These are phyloP conservation scores for Andricus grossulariae DNA, from an alignment of 1,140 invertebrate species.

Conservation along the genomic window DNA sequence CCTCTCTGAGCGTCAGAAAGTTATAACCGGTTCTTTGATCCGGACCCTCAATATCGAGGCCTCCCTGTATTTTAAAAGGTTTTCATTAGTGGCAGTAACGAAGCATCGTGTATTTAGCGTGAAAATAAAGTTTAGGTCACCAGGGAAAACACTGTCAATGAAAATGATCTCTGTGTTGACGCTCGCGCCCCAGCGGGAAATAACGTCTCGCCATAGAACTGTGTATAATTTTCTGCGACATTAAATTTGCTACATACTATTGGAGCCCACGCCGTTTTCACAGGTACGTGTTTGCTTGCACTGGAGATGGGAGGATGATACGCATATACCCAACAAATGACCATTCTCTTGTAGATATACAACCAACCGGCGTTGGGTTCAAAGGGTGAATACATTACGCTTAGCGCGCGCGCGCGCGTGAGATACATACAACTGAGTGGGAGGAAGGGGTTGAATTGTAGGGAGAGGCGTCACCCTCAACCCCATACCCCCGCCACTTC, in stretches of 20 bases:
- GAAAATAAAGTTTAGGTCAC: conserved; percentile 31
- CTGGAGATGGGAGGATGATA: conserved; percentile 31
- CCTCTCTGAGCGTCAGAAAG: too few species aligned
- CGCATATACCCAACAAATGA: conserved; percentile 28
- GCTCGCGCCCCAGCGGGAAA: conserved; percentile 17
- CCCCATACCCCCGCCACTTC: background rate
- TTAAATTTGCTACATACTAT: conserved; percentile 14
- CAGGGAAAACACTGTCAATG: conserved; percentile 26
- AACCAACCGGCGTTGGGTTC: conserved; percentile 30
- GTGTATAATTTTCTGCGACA: conserved; percentile 29
- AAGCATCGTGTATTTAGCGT: conserved; percentile 12
- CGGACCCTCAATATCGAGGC: background rate
- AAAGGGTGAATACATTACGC: conserved; percentile 28
- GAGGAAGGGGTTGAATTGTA: background rate
- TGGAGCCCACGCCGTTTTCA: background rate
- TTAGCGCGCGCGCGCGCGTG: conserved; percentile 26
- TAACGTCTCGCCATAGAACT: conserved; percentile 1
- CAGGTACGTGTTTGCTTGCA: conserved; percentile 31
- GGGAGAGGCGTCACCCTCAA: background rate
- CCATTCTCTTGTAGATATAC: conserved; percentile 31
- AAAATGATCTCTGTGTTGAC: conserved; percentile 28
- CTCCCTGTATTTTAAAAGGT: background rate
- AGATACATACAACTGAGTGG: conserved; percentile 19
- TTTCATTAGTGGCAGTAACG: background rate
- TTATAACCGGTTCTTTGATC: too few species aligned